Conservation (phyloP, 2,888 invertebrate genomes). For the Noctua janthina region DNA sequence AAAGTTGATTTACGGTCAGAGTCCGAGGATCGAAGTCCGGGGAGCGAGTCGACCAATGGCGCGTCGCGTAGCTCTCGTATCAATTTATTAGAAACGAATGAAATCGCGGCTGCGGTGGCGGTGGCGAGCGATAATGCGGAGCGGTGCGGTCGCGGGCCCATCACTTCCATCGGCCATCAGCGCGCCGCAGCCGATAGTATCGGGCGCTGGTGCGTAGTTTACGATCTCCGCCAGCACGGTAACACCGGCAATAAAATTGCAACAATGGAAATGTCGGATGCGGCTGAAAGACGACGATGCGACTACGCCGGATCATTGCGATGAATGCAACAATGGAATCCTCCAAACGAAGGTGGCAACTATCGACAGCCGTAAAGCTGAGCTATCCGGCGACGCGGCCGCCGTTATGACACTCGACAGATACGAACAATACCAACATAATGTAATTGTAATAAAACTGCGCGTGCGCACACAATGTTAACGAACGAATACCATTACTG, state of each 20-base stretch:
- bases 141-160: slow-evolving; percentile 87
- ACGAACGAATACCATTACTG: slow-evolving; percentile 70
- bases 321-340: slow-evolving; percentile 89
- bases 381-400: slow-evolving; percentile 74
- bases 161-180: slow-evolving; percentile 67
- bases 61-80: slow-evolving; percentile 82
- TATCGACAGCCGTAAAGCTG: slow-evolving; percentile 84
- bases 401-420: slow-evolving; percentile 65
- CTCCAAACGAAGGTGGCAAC: slow-evolving; percentile 87
- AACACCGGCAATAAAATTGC: slow-evolving; percentile 89
- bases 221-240: slow-evolving; percentile 87
- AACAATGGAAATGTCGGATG: slow-evolving; percentile 90
- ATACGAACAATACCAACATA: slow-evolving; percentile 66
- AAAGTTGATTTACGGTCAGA: slow-evolving; percentile 90
- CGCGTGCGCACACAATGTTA: slow-evolving; percentile 63
- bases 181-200: slow-evolving; percentile 78
- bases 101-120: slow-evolving; percentile 88
- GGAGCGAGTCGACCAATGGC: slow-evolving; percentile 87
- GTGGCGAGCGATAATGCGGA: slow-evolving; percentile 83
- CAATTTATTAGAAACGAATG: slow-evolving; percentile 90
- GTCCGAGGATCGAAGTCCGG: slow-evolving; percentile 85
- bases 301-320: slow-evolving; percentile 87
- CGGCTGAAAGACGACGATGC: slow-evolving; percentile 86
- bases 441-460: slow-evolving; percentile 68
- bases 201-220: slow-evolving; percentile 87